Evolutionary conservation across 2,113 vertebrate genomes (phyloP), one percentile per base, ranked within the genome.

Genomic region (Syngnathoides biaculeatus): DNA sequence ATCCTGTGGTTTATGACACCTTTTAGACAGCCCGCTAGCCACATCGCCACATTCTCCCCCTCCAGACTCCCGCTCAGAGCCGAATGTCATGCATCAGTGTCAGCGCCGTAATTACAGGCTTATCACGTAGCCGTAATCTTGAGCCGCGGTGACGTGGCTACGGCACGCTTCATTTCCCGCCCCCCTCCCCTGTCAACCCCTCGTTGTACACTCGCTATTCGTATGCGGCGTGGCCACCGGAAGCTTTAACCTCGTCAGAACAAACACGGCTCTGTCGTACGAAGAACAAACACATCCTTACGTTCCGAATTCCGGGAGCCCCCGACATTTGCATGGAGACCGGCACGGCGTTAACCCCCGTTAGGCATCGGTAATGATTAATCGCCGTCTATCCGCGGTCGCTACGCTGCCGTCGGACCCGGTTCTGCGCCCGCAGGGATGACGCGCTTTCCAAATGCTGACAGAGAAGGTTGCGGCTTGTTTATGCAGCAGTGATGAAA

Each of bases 1-100:
- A 68, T 91, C 89, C 86, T 81, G 76, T 82, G 81, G 87, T 88
- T 90, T 87, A 88, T 86, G 81, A 85, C 87, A 87, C 88, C 80
- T 87, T 84, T 75, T 56, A 26, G 60, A 55, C 79, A 81, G 74
- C 80, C 79, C 68, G 61, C 86, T 79, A 77, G 75, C 82, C 84
- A 71, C 81, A 65, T 73, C 75, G 60, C 73, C 74, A 81, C 77
- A 57, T 40, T 79, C 75, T 64, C 69, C 63, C 63, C 39, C 65
- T 60, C 72, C 26, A 14, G 60, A 42, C 40, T 65, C 27, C 11
- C 61, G 70, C 69, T 55, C 8, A 39, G 65, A 75, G 22, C 69
- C 68, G 78, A 42, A 65, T 81, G 83, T 80, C 81, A 84, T 83
- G 86, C 81, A 84, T 88, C 87, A 86, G 79, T 83, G 85, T 90